phyloP scores from a whole-genome alignment of 2,888 invertebrate species.

The Diplazon laetatorius region DNA sequence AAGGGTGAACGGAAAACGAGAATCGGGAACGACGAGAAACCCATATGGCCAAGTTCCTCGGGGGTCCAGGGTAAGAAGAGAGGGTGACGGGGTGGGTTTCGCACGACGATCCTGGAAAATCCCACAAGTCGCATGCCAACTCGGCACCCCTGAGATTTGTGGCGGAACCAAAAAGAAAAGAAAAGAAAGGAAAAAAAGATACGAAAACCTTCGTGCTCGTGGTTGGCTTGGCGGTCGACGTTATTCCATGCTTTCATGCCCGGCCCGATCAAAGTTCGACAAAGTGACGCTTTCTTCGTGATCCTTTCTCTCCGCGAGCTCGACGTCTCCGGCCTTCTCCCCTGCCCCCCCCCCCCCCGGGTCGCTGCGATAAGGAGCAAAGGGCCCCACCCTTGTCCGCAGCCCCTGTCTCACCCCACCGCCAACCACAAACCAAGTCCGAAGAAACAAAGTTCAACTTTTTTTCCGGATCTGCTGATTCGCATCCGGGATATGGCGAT shows the following conservation, averaged over 20 bases:
- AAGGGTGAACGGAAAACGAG: slow-evolving; percentile 23
- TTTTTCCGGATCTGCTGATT: slow-evolving; percentile 53
- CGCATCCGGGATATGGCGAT: slow-evolving; percentile 45
- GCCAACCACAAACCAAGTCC: slow-evolving; percentile 36
- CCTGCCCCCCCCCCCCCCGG: too few species aligned
- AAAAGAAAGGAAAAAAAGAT: too few species aligned
- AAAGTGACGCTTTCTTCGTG: slow-evolving; percentile 65
- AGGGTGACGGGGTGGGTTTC: too few species aligned
- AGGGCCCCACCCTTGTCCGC: slow-evolving; percentile 11
- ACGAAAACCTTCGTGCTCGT: slow-evolving; percentile 66
- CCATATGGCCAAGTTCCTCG: slow-evolving; percentile 64
- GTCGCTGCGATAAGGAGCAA: slow-evolving; percentile 37
- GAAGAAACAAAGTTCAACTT: slow-evolving; percentile 43
- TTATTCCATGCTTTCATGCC: slow-evolving; percentile 19
- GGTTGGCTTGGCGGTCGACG: slow-evolving; percentile 51
- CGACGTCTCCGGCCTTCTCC: slow-evolving; percentile 4
- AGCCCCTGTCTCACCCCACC: slow-evolving; percentile 22
- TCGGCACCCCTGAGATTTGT: slow-evolving; percentile 71
- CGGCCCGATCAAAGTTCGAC: slow-evolving; percentile 65
- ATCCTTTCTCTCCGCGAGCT: slow-evolving; percentile 54
- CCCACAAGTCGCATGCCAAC: slow-evolving; percentile 72
- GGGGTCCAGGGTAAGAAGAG: too few species aligned
- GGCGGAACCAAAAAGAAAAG: too few species aligned
- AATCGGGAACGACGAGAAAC: slow-evolving; percentile 38
- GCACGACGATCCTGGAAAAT: slow-evolving; percentile 68